Base-by-base conservation (phyloP, 2,113 vertebrate species). In the Paralichthys olivaceus region DNA sequence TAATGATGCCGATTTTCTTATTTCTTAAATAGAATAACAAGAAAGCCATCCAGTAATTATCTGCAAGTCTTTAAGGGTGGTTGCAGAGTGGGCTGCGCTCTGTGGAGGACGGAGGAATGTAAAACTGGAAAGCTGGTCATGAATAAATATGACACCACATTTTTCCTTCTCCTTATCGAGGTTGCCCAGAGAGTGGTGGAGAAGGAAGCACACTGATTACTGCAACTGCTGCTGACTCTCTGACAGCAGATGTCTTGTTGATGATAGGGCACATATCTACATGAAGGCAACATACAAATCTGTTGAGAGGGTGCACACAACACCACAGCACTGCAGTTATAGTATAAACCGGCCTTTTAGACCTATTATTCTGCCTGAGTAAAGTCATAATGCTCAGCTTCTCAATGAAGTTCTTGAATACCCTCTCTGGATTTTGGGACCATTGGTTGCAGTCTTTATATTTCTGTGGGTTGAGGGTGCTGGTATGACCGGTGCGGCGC, bases 141-240 rank as follows among this genome's bases (percentile, higher is more conserved):
- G 90, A 94, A 92, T 90, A 92, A 93, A 93, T 92, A 90, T 91
- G 88, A 92, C 89, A 84, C 75, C 63, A 75, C 87, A 77, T 88
- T 91, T 84, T 81, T 85, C 80, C 80, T 78, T 80, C 84, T 89
- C 72, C 91, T 93, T 92, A 91, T 94, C 92, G 63, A 86, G 87
- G 90, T 89, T 87, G 86, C 85, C 84, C 86, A 91, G 90, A 84
- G 77, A 92, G 84, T 72, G 85, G 87, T 83, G 89, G 83, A 71
- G 87, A 79, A 83, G 85, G 86, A 88, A 87, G 72, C 75, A 22
- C 84, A 32, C 83, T 89, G 89, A 93, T 92, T 91, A 88, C 76
- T 79, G 83, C 75, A 55, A 83, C 71, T 62, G 75, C 85, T 65
- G 77, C 86, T 76, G 83, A 85, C 87, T 81, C 72, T 54, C 76